Evolutionary conservation across 92 coral and sea anemone genomes (phyloP).

Genomic region (Siderastrea siderea): DNA sequence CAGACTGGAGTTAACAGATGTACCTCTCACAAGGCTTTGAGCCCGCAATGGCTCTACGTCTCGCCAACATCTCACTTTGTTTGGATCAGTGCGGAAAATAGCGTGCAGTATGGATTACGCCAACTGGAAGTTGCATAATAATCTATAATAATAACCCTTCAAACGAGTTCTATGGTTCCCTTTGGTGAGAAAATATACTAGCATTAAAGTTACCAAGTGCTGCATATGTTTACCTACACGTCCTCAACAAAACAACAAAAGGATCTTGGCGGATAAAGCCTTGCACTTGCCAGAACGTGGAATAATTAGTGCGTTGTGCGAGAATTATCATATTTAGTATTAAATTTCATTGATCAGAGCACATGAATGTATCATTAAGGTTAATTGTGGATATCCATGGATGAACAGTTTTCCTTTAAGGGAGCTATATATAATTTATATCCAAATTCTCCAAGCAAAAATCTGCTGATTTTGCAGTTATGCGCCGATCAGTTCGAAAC

Average conservation of each 20-base stretch:
- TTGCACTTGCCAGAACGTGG: constrained; percentile 22
- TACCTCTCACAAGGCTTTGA: constrained; percentile 25
- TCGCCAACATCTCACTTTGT: background rate
- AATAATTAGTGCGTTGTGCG: constrained; percentile 4
- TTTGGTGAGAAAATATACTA: background rate
- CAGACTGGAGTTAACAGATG: constrained; percentile 5
- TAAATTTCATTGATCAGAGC: background rate
- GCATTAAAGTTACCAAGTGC: background rate
- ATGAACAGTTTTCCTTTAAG: background rate
- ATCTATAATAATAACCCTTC: background rate
- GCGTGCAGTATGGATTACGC: background rate
- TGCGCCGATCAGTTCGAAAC: no score
- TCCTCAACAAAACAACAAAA: constrained; percentile 17
- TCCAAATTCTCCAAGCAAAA: background rate
- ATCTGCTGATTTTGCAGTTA: background rate
- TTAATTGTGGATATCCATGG: no score
- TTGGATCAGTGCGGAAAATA: background rate
- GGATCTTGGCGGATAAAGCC: background rate
- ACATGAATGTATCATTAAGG: background rate
- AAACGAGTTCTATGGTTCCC: background rate
- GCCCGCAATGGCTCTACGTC: constrained; percentile 56
- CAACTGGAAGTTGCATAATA: background rate
- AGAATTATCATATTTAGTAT: background rate
- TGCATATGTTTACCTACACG: constrained; percentile 25
- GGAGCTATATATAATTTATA: background rate